These are phyloP conservation scores for Scaptomyza reducta DNA, from an alignment of 2,888 invertebrate species.

Conservation along the genomic window DNA sequence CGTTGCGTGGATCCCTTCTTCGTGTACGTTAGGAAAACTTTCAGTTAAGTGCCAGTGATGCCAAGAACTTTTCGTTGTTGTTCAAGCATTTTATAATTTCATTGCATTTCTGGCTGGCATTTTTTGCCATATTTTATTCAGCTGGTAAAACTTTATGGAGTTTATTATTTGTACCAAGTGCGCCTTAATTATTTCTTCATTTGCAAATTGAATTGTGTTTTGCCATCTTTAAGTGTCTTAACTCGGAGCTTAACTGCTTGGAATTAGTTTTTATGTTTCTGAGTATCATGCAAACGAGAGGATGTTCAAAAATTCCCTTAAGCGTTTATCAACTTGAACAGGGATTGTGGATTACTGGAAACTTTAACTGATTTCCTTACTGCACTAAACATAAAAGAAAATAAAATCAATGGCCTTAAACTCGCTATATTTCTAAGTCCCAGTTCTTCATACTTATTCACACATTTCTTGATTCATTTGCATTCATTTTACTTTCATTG, in stretches of 20 bases:
- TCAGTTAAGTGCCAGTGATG: constrained; percentile 23
- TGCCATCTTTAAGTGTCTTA: constrained; percentile 24
- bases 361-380: background rate
- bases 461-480: background rate
- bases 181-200: constrained; percentile 46
- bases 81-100: constrained; percentile 44
- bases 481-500: constrained; percentile 32
- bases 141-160: constrained; percentile 48
- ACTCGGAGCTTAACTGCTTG: constrained; percentile 13
- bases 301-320: background rate
- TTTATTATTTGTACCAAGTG: constrained; percentile 45
- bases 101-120: constrained; percentile 23
- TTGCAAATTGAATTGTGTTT: constrained; percentile 42
- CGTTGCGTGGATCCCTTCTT: constrained; percentile 21
- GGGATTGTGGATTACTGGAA: background rate
- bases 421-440: background rate
- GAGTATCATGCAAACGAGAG: constrained; percentile 22
- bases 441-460: background rate
- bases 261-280: constrained; percentile 13
- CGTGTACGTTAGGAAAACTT: constrained; percentile 37
- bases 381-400: background rate
- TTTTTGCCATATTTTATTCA: constrained; percentile 36
- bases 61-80: constrained; percentile 37
- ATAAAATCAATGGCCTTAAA: no score
- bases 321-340: background rate